Evolutionary conservation across 2,797 vertebrate species (phyloP), one percentile per base, ranked within the genome.

Genomic region (Microctenopoma steveboyesi): DNA sequence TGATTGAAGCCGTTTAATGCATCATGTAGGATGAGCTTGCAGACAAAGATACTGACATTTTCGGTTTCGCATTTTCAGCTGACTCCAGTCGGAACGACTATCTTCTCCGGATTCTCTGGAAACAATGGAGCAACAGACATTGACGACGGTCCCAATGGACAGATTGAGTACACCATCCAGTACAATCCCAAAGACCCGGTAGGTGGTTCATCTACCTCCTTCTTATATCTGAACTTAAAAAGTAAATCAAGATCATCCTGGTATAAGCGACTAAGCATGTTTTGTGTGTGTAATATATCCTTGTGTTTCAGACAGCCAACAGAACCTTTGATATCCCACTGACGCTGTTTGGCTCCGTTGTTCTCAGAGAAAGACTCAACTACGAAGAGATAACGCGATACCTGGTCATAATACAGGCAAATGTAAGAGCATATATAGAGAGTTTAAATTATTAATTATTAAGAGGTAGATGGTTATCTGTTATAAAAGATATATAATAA

Each of bases 381-480:
- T 99, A 98, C 15, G 98, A 99, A 87, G 97, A 98, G 60, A 98
- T 95, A 85, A 98, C 95, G 0, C 96, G 95, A 12, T 99, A 98
- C 76, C 95, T 95, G 80, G 94, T 99, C 84, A 94, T 98, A 79
- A 93, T 99, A 76, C 97, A 98, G 84, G 98, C 98, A 42, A 99
- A 98, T 46, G 98, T 99, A 89, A 97, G 22, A 22, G 22, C 22
- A 22, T 22, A 22, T 22, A 22, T 22, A 22, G 22, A 22, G 22
- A 22, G 22, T 22, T 22, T 22, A 22, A 22, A 1, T 22, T 2
- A 22, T 22, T 22, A 22, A 22, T 22, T 22, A 22, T 22, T n/a
- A 46, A 11, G 9, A 12, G n/a, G 8, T 8, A 11, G 5, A 15
- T 8, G 33, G 33, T 35, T 14, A 27, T 55, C 22, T 2, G 2